A percentile compares a stretch with the other conserved stretches of the same genome.
Conservation (phyloP, 2,797 vertebrate species). For the Neoniphon sammara region DNA sequence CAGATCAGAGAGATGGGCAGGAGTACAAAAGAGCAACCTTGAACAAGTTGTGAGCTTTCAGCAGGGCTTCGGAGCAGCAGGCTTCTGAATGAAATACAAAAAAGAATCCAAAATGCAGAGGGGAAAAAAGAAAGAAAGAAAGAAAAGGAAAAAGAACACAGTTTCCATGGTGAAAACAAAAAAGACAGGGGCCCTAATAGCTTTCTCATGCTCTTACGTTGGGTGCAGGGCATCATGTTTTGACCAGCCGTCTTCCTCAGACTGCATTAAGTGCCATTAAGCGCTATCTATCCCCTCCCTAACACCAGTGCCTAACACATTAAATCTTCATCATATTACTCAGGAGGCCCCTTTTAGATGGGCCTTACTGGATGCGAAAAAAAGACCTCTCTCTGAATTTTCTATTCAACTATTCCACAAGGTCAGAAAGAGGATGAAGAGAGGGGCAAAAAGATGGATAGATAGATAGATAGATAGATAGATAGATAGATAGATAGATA, state of each 20-base stretch:
- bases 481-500: not conserved
- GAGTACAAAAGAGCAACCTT: slow-evolving; percentile 47
- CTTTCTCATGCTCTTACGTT: slow-evolving; percentile 62
- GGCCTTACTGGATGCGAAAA: not conserved
- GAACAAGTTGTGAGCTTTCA: slow-evolving; percentile 53
- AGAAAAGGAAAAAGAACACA: slow-evolving; percentile 27
- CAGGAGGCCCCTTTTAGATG: slow-evolving; percentile 35
- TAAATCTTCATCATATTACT: slow-evolving; percentile 61
- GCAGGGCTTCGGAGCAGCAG: slow-evolving; percentile 24
- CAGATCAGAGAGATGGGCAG: slow-evolving; percentile 24
- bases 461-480: not conserved
- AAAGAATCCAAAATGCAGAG: slow-evolving; percentile 44
- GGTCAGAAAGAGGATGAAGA: not conserved
- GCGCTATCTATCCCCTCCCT: slow-evolving; percentile 46
- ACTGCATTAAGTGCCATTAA: slow-evolving; percentile 60
- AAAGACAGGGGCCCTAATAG: slow-evolving; percentile 58
- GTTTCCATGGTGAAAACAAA: slow-evolving; percentile 56
- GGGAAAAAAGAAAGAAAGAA: slow-evolving; percentile 35
- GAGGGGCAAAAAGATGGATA: not conserved
- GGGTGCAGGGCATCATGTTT: slow-evolving; percentile 45
- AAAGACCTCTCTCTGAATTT: not conserved
- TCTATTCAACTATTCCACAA: slow-evolving; percentile 1
- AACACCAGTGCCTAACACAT: slow-evolving; percentile 46
- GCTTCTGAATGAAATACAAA: slow-evolving; percentile 52
- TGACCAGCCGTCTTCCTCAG: slow-evolving; percentile 52